A percentile compares a stretch with the other conserved stretches of the same genome.
These are phyloP conservation scores for Eristalis tenax DNA, from an alignment of 2,888 invertebrate species.

Conservation along the genomic window DNA sequence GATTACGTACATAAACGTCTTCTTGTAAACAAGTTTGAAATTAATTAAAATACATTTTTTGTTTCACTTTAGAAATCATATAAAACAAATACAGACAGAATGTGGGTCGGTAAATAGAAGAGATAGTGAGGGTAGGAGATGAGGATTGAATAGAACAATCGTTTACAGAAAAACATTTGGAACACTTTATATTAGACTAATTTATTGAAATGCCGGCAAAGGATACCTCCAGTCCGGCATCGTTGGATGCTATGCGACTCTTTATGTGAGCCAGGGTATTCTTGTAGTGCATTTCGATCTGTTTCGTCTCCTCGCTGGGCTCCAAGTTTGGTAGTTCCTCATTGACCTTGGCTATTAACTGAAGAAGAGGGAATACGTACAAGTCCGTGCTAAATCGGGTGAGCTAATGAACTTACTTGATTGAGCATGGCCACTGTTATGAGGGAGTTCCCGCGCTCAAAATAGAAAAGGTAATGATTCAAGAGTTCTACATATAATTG, in stretches of 20 bases:
- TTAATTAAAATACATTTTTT: constrained; percentile 35
- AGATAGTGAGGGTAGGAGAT: background rate
- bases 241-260: constrained; percentile 83
- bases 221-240: constrained; percentile 79
- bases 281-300: constrained; percentile 96
- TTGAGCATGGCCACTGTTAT: constrained; percentile 84
- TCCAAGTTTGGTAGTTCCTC: constrained; percentile 97
- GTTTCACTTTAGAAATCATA: background rate
- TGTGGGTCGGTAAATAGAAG: background rate
- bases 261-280: constrained; percentile 92
- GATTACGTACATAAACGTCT: constrained; percentile 38
- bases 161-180: constrained; percentile 13
- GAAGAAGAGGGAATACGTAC: constrained; percentile 71
- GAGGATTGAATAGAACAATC: background rate
- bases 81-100: constrained; percentile 6
- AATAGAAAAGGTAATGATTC: constrained; percentile 95
- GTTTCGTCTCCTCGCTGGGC: constrained; percentile 96
- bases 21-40: constrained; percentile 33
- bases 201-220: constrained; percentile 81
- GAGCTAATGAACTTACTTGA: constrained; percentile 79
- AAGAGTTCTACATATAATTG: constrained; percentile 97
- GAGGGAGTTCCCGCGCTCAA: constrained; percentile 90
- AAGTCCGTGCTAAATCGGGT: background rate
- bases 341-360: constrained; percentile 95
- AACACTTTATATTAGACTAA: constrained; percentile 73